These are phyloP conservation scores for Nothura maculosa DNA, from an alignment of 2,797 vertebrate genomes.

Conservation along the genomic window DNA sequence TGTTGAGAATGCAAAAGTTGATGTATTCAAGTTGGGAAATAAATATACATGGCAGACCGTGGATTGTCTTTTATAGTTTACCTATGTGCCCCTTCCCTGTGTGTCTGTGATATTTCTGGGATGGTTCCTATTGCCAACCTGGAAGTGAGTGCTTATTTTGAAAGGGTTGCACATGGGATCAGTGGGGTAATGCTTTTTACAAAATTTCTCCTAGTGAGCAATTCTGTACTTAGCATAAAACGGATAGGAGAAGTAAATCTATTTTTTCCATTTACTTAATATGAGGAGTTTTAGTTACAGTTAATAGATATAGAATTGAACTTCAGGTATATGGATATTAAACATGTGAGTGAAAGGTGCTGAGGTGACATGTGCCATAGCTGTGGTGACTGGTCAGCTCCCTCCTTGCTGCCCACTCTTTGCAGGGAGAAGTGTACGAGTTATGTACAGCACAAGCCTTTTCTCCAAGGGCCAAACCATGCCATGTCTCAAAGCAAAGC, in stretches of 20 bases:
- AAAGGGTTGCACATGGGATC: background rate
- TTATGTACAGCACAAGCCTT: background rate
- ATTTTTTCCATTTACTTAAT: background rate
- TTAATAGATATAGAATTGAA: background rate
- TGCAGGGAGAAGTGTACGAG: background rate
- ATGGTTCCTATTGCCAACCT: background rate
- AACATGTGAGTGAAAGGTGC: background rate
- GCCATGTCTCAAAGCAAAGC: slow-evolving; percentile 17
- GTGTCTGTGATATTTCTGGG: background rate
- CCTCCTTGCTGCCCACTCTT: background rate
- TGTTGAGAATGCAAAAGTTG: background rate
- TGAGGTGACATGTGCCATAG: accelerated
- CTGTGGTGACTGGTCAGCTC: accelerated
- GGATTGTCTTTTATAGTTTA: background rate
- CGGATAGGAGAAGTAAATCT: background rate
- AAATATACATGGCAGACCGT: accelerated
- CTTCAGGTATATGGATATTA: no score
- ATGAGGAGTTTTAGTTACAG: background rate
- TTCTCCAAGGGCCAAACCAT: background rate
- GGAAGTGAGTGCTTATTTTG: accelerated
- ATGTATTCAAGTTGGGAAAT: background rate
- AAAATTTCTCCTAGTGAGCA: accelerated
- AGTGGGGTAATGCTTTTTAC: background rate
- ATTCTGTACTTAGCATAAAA: background rate
- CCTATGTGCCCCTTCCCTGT: background rate